Conservation (phyloP, 2,888 invertebrate genomes). For the Tromatobia lineatoria region DNA sequence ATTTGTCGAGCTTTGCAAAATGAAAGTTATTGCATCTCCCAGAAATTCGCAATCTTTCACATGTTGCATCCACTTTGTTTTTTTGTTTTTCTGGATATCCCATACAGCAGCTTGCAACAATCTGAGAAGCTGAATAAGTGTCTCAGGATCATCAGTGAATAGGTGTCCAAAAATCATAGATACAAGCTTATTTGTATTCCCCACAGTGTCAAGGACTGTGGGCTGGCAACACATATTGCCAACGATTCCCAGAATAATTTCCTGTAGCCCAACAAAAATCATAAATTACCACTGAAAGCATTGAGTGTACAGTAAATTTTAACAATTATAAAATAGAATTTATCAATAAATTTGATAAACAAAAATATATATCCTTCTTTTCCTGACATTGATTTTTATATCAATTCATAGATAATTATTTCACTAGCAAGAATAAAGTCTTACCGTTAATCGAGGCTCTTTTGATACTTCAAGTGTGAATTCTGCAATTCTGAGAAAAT, state of each 20-base stretch:
- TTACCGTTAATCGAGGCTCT: slow-evolving; percentile 88
- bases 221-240: slow-evolving; percentile 93
- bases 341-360: slow-evolving; percentile 23
- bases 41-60: slow-evolving; percentile 84
- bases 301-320: not conserved
- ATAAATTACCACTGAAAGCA: not conserved
- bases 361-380: not conserved
- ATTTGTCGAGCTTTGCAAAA: slow-evolving; percentile 91
- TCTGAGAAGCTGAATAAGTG: slow-evolving; percentile 91
- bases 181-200: slow-evolving; percentile 87
- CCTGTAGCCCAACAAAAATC: slow-evolving; percentile 85
- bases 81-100: slow-evolving; percentile 79
- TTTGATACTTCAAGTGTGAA: slow-evolving; percentile 87
- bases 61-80: slow-evolving; percentile 76
- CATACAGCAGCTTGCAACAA: slow-evolving; percentile 86
- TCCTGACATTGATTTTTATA: not conserved
- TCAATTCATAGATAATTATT: not conserved
- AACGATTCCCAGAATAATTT: slow-evolving; percentile 94
- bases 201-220: slow-evolving; percentile 87
- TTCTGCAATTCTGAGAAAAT: slow-evolving; percentile 89
- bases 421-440: slow-evolving; percentile 20
- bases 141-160: slow-evolving; percentile 89
- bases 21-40: slow-evolving; percentile 89
- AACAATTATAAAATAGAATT: not conserved
- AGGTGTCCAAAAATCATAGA: slow-evolving; percentile 87